Percentiles rank a stretch among this genome's conserved stretches.
These are phyloP conservation scores for Coelopa frigida DNA, from an alignment of 1,140 invertebrate species.

Conservation along the genomic window DNA sequence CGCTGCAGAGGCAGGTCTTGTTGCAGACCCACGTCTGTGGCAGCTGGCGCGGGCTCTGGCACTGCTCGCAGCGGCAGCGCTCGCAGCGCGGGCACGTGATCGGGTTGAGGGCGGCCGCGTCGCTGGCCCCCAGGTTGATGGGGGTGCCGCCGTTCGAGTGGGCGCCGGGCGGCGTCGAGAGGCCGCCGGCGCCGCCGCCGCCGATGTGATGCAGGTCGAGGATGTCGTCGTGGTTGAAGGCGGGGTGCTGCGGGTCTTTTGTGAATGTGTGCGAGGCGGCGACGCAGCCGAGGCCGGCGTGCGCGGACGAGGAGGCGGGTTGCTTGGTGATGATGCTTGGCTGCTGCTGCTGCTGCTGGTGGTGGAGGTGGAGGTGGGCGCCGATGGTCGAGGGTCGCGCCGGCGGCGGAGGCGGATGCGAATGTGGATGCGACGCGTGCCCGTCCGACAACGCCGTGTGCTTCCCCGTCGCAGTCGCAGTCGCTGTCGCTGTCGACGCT, in stretches of 20 bases:
- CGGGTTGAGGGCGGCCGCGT: conserved; percentile 46
- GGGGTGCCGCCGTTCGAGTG: conserved; percentile 22
- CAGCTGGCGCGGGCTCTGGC: conserved; percentile 71
- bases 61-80: conserved; percentile 78
- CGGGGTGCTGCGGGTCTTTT: conserved; percentile 50
- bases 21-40: conserved; percentile 83
- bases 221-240: conserved; percentile 33
- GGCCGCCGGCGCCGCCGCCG: conserved; percentile 11
- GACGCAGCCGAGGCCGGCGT: too few species aligned
- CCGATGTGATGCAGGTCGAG: conserved; percentile 21
- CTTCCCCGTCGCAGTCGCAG: conserved; percentile 25
- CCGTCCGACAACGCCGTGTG: conserved; percentile 19
- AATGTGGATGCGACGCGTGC: background rate
- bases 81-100: conserved; percentile 82
- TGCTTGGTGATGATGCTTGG: conserved; percentile 52
- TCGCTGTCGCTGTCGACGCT: conserved; percentile 20
- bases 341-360: conserved; percentile 17
- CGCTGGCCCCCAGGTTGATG: conserved; percentile 24
- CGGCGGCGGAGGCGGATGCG: background rate
- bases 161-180: conserved; percentile 15
- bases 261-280: conserved; percentile 42
- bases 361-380: conserved; percentile 7
- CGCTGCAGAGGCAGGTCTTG: conserved; percentile 77
- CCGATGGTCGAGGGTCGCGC: background rate
- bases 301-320: conserved; percentile 38